Percentiles rank a stretch among this genome's conserved stretches.
Evolutionary conservation across 2,888 invertebrate species (phyloP).

Genomic region (Diarsia rubi): DNA sequence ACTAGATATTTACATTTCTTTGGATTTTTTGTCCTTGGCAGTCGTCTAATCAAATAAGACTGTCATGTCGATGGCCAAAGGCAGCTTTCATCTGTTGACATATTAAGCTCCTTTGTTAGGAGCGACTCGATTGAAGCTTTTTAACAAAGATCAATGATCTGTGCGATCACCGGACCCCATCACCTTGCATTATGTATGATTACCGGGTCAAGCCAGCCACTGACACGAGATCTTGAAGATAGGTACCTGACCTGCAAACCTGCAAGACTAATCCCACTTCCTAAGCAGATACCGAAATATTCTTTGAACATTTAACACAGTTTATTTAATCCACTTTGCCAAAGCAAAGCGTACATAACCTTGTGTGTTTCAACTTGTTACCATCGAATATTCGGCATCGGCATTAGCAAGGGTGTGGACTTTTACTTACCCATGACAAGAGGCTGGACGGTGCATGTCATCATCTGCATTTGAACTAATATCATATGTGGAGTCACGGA

Average conservation of each 20-base stretch:
- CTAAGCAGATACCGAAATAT: slow-evolving; percentile 46
- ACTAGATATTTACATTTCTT: not conserved
- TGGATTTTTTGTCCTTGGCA: slow-evolving; percentile 5
- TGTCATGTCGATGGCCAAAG: not conserved
- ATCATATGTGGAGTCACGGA: slow-evolving; percentile 82
- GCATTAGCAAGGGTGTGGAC: slow-evolving; percentile 30
- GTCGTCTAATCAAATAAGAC: not conserved
- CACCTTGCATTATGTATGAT: slow-evolving; percentile 6
- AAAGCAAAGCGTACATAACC: slow-evolving; percentile 5
- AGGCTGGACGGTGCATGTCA: slow-evolving; percentile 77
- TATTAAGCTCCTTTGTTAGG: not conserved
- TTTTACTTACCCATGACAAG: slow-evolving; percentile 80
- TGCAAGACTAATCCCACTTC: slow-evolving; percentile 25
- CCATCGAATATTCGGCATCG: slow-evolving; percentile 37
- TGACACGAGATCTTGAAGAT: not conserved
- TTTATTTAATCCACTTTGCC: slow-evolving; percentile 35
- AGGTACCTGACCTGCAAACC: not conserved
- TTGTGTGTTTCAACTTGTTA: slow-evolving; percentile 16
- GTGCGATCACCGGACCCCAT: not conserved
- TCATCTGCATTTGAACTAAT: slow-evolving; percentile 74
- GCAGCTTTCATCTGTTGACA: not conserved
- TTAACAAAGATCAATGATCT: not conserved
- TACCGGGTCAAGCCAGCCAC: not conserved
- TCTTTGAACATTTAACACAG: slow-evolving; percentile 22
- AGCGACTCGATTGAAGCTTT: not conserved